These are phyloP conservation scores for Syrrhaptes paradoxus DNA, from an alignment of 2,113 vertebrate genomes.

Conservation along the genomic window DNA sequence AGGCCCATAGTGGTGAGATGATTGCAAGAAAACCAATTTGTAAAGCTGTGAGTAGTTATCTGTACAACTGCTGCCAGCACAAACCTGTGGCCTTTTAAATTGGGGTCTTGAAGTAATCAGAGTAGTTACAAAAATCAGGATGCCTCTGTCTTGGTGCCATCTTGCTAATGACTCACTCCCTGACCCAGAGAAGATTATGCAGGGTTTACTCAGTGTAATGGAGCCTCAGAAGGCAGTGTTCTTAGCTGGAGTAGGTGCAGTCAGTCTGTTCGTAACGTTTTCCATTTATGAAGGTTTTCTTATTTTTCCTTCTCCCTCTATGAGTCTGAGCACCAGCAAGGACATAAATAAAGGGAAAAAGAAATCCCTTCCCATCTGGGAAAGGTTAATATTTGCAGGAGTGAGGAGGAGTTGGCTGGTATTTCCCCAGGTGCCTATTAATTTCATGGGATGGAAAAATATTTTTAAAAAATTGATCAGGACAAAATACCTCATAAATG, in stretches of 20 bases:
- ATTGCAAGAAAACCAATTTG: conserved; percentile 37
- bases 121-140: conserved; percentile 13
- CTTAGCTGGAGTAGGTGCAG: background rate
- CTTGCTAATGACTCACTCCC: conserved; percentile 37
- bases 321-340: background rate
- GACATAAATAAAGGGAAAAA: conserved; percentile 15
- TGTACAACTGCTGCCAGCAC: background rate
- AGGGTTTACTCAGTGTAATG: background rate
- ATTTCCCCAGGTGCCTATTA: conserved; percentile 43
- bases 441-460: conserved; percentile 36
- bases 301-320: background rate
- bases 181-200: conserved; percentile 37
- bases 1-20: background rate
- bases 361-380: background rate
- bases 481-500: conserved; percentile 37
- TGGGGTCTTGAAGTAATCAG: conserved; percentile 45
- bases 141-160: background rate
- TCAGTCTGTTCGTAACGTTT: background rate
- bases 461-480: conserved; percentile 43
- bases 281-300: background rate
- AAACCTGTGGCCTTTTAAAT: conserved; percentile 31
- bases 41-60: conserved; percentile 36
- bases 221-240: background rate
- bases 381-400: conserved; percentile 12
- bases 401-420: background rate